phyloP scores from a whole-genome alignment of 2,888 invertebrate genomes.

The Polyploca ridens region DNA sequence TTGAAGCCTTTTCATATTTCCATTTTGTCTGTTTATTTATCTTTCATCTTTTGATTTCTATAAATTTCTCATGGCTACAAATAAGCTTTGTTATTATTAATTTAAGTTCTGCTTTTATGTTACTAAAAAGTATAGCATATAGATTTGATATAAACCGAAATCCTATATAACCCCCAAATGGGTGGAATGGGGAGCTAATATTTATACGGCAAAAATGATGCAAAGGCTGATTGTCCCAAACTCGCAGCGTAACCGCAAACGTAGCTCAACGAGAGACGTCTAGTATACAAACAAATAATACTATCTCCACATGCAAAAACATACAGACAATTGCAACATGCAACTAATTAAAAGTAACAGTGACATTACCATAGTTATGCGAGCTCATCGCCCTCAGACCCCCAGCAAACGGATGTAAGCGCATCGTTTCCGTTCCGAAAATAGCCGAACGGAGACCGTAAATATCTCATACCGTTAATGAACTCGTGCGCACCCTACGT shows the following conservation, averaged over 20 bases:
- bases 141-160: too few relatives aligned
- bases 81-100: not conserved
- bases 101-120: too few relatives aligned
- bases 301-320: not conserved
- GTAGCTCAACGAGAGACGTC: too few relatives aligned
- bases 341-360: slow-evolving; percentile 7
- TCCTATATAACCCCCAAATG: too few relatives aligned
- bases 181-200: too few relatives aligned
- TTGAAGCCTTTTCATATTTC: not conserved
- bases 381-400: slow-evolving; percentile 51
- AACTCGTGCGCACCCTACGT: slow-evolving; percentile 31
- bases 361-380: slow-evolving; percentile 21
- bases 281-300: too few relatives aligned
- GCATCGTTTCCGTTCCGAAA: slow-evolving; percentile 54
- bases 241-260: too few relatives aligned
- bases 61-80: not conserved
- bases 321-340: slow-evolving; percentile 2
- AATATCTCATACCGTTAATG: slow-evolving; percentile 49
- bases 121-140: too few relatives aligned
- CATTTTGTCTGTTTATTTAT: not conserved
- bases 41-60: not conserved
- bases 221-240: too few relatives aligned
- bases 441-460: slow-evolving; percentile 45
- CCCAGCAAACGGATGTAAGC: slow-evolving; percentile 60
- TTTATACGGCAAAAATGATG: too few relatives aligned